These are phyloP conservation scores for Pollimyrus isidori DNA, from an alignment of 2,113 vertebrate genomes.

Conservation along the genomic window DNA sequence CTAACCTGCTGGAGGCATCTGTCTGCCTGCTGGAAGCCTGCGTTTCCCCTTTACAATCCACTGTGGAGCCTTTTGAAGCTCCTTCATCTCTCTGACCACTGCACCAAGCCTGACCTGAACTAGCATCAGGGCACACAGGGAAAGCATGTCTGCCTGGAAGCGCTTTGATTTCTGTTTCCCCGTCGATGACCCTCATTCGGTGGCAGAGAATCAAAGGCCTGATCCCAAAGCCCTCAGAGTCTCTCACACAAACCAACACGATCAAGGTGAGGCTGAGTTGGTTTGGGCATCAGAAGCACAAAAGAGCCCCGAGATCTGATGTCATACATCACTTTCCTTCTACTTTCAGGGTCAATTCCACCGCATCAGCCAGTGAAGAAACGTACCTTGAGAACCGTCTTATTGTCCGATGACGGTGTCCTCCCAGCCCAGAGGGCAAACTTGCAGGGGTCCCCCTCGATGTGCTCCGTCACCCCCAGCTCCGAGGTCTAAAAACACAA, in stretches of 20 bases:
- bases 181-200: neutral
- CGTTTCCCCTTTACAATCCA: neutral
- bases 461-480: conserved; percentile 92
- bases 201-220: neutral
- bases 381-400: conserved; percentile 91
- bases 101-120: neutral
- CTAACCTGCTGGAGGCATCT: neutral
- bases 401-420: conserved; percentile 96
- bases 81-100: neutral
- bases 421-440: conserved; percentile 96
- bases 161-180: neutral
- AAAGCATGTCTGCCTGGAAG: neutral
- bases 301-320: neutral
- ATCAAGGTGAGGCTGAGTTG: neutral
- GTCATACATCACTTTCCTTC: neutral
- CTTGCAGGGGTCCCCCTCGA: conserved; percentile 96
- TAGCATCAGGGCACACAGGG: neutral
- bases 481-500: conserved; percentile 80
- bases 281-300: neutral
- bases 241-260: neutral
- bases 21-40: neutral
- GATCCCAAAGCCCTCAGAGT: neutral
- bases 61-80: neutral
- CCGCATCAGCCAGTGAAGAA: neutral
- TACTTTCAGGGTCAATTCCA: neutral